Base-by-base conservation (phyloP, 2,797 vertebrate genomes). In the Trematomus bernacchii region DNA sequence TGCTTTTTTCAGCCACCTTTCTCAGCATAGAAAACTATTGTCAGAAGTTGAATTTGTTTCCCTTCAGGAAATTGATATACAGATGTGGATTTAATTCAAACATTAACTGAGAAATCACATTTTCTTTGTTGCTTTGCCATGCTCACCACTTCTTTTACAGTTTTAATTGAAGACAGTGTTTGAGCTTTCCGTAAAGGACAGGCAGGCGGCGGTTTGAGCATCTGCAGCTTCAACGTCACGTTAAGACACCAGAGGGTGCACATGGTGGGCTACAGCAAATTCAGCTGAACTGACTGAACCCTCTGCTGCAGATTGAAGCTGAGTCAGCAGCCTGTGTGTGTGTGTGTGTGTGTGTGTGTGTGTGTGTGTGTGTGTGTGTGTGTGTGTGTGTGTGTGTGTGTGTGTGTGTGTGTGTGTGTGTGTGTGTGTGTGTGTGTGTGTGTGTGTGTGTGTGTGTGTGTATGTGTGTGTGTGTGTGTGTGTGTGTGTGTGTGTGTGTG, bases 201-300 rank as follows among this genome's bases (percentile, higher is more conserved):
- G 37, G 37, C 33, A 42, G 48, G 63, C 37, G 10, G 19, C 42
- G 37, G 44, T 74, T 66, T 44, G 21, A 85, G 77, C 71, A 72
- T 88, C 23, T 82, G 80, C 53, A 61, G 42, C 58, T 72, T 75
- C 62, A 27, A 66, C 57, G 23, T 65, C 59, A 70, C 2, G 37
- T 70, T 10, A 1, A 66, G 52, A 40, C 70, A 12, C 14, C 53
- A 19, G 44, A 79, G 63, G 42, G n/a, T 66, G 58, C 69, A 73
- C 66, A 19, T 75, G 48, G 64, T 47, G 68, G 33, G 68, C 69
- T 65, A 59, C 16, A 78, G 59, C 21, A 48, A 54, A 79, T 66
- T 71, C 73, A 87, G 72, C 68, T 84, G 75, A 83, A 86, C 78
- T 51, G 79, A 74, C 67, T 88, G 75, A 84, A 85, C 71, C 27